Conservation (phyloP, 2,113 vertebrate species). For the Petrocephalus zakoni region DNA sequence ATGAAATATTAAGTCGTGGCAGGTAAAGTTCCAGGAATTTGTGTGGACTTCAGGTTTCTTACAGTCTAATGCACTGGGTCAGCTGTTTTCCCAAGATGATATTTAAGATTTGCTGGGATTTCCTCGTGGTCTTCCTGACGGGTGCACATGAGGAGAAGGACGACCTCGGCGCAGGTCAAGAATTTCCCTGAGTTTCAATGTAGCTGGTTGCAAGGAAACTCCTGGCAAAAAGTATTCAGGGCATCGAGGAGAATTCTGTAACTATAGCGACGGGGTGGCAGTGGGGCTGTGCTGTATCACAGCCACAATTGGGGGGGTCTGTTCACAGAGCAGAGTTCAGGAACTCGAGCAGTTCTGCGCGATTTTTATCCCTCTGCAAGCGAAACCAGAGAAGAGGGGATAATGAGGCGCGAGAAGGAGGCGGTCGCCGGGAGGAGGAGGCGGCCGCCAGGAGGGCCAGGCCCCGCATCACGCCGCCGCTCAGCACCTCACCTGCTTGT, state of each 20-base stretch:
- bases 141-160: background rate
- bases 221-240: background rate
- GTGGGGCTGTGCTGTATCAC: background rate
- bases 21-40: background rate
- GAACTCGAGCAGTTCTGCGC: slow-evolving; percentile 78
- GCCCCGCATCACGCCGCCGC: too few relatives aligned
- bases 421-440: too few relatives aligned
- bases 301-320: background rate
- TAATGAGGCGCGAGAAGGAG: background rate
- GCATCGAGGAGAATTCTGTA: slow-evolving; percentile 12
- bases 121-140: background rate
- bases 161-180: background rate
- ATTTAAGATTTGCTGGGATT: background rate
- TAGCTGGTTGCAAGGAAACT: slow-evolving; percentile 14
- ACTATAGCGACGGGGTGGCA: slow-evolving; percentile 16
- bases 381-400: background rate
- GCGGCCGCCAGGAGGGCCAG: too few relatives aligned
- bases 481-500: slow-evolving; percentile 71
- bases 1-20: background rate
- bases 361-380: slow-evolving; percentile 74
- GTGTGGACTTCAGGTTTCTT: background rate
- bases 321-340: slow-evolving; percentile 76
- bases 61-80: background rate
- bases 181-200: slow-evolving; percentile 42
- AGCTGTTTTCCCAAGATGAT: too few relatives aligned